A percentile compares a stretch with the other conserved stretches of the same genome.
Conservation (phyloP, 2,113 vertebrate genomes). For the Alligator sinensis region DNA sequence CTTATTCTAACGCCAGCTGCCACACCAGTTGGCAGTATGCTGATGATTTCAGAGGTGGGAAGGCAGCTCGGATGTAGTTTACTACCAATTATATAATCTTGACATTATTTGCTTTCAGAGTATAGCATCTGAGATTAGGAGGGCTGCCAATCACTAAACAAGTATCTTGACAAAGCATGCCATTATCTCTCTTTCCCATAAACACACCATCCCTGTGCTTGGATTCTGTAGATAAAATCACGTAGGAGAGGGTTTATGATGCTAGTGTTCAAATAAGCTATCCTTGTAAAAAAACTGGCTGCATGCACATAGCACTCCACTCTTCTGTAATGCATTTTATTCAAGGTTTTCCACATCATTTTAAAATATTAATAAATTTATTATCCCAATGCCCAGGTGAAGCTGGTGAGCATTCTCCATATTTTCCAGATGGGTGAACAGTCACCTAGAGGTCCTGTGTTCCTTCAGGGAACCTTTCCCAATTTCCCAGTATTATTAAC, state of each 20-base stretch:
- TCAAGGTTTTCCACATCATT: neutral
- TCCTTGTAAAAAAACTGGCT: neutral
- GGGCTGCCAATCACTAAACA: neutral
- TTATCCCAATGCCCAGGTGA: neutral
- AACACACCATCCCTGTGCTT: neutral
- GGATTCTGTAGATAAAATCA: neutral
- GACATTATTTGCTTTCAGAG: neutral
- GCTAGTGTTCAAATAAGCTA: neutral
- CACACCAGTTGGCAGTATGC: neutral
- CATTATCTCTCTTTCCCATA: neutral
- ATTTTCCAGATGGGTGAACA: neutral
- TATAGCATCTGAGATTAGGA: neutral
- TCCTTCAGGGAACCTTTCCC: neutral
- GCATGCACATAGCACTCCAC: neutral
- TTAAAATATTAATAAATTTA: neutral
- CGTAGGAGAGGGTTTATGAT: neutral
- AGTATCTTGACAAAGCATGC: neutral
- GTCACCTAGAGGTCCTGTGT: neutral
- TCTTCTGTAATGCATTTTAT: neutral
- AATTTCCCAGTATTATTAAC: neutral
- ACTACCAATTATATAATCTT: neutral
- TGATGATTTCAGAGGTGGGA: neutral
- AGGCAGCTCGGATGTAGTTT: neutral
- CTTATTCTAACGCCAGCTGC: neutral
- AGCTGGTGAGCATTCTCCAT: neutral